Conservation (phyloP, 2,888 invertebrate genomes). For the Sylvicola cinctus region DNA sequence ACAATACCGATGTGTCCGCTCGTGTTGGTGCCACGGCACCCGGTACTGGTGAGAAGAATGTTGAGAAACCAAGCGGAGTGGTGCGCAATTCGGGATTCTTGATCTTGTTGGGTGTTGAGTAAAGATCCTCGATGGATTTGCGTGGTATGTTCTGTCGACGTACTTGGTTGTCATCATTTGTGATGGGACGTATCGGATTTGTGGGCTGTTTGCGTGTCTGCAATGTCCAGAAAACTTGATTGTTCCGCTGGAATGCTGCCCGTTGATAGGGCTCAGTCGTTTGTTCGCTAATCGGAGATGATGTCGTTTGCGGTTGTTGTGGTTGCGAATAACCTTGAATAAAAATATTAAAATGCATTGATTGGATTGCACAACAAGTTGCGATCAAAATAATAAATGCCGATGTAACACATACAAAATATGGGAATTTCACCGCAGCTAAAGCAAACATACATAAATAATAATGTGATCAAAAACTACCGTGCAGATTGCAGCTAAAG, state of each 20-base stretch:
- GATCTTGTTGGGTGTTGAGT: conserved; percentile 18
- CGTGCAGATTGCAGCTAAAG: too few relatives aligned
- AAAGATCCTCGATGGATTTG: conserved; percentile 16
- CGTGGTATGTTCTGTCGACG: conserved; percentile 4
- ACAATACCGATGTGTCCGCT: conserved; percentile 29
- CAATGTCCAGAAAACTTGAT: conserved; percentile 36
- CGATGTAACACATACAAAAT: too few relatives aligned
- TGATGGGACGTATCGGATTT: background rate
- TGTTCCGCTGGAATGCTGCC: conserved; percentile 22
- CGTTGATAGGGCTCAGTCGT: conserved; percentile 1
- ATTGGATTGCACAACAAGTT: too few relatives aligned
- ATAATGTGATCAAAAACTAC: too few relatives aligned
- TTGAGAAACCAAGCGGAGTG: conserved; percentile 10
- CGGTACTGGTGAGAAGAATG: conserved; percentile 11
- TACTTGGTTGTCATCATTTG: conserved; percentile 8
- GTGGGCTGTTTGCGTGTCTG: conserved; percentile 16
- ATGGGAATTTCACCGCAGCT: too few relatives aligned
- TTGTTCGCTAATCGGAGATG: conserved; percentile 2
- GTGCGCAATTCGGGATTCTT: conserved; percentile 8
- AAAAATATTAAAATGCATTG: too few relatives aligned
- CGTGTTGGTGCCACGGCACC: conserved; percentile 8
- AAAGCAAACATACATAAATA: too few relatives aligned
- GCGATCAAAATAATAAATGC: too few relatives aligned
- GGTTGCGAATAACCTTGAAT: conserved; percentile 11
- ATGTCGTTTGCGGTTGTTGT: conserved; percentile 16